These are phyloP conservation scores for Propithecus coquereli DNA, from an alignment of 2,113 vertebrate species.

Conservation along the genomic window DNA sequence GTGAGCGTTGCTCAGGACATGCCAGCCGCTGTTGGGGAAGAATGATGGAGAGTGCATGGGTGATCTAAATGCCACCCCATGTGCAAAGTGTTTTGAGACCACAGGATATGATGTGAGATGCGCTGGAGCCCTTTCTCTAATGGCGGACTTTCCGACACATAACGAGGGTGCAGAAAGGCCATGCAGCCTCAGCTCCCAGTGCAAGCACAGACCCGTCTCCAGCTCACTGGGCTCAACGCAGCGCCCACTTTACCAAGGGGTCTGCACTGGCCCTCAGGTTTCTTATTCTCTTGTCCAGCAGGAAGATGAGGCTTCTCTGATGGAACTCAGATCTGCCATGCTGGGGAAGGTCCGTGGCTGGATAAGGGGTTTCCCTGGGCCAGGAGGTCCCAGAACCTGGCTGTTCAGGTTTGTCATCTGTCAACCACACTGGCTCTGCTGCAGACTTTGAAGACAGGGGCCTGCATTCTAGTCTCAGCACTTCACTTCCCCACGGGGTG, in stretches of 20 bases:
- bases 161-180: not conserved
- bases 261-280: not conserved
- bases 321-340: not conserved
- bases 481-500: not conserved
- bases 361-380: not conserved
- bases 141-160: not conserved
- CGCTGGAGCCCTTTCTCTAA: not conserved
- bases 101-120: not conserved
- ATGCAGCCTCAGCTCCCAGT: not conserved
- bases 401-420: not conserved
- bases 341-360: not conserved
- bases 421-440: not conserved
- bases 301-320: not conserved
- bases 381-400: not conserved
- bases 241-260: not conserved
- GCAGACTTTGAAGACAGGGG: rapidly evolving
- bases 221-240: rapidly evolving
- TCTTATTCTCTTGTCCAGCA: not conserved
- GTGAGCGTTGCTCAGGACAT: rapidly evolving
- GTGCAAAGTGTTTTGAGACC: not conserved
- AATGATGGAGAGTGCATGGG: not conserved
- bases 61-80: not conserved
- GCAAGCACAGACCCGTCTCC: not conserved
- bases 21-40: not conserved
- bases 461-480: not conserved